Conservation (phyloP, 2,888 invertebrate species). For the Drosophila infuscata region DNA sequence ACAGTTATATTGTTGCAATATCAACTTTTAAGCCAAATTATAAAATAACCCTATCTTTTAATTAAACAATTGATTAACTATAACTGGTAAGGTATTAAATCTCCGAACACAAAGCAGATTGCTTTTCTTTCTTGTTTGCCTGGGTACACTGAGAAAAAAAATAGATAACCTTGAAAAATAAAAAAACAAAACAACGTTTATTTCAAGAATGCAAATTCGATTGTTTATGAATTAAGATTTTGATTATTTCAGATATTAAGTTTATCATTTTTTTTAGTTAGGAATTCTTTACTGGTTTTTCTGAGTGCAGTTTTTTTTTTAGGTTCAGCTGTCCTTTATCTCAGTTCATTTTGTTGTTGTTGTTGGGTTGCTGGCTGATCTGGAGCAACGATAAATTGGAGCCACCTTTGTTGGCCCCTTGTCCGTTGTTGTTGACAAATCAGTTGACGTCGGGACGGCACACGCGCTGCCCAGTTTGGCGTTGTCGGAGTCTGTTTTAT, state of each 20-base stretch:
- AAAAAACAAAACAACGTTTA: background rate
- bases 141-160: background rate
- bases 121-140: slow-evolving; percentile 2
- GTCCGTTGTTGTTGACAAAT: slow-evolving; percentile 66
- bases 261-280: background rate
- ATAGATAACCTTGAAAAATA: background rate
- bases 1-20: background rate
- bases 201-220: background rate
- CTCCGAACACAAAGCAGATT: background rate
- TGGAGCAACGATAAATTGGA: slow-evolving; percentile 75
- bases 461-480: slow-evolving; percentile 61
- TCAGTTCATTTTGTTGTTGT: slow-evolving; percentile 36
- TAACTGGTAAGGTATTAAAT: slow-evolving; percentile 3
- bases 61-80: background rate
- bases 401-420: slow-evolving; percentile 70
- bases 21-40: background rate
- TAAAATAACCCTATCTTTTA: background rate
- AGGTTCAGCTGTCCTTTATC: slow-evolving; percentile 44
- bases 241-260: background rate
- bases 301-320: slow-evolving; percentile 10
- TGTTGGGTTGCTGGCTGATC: slow-evolving; percentile 66
- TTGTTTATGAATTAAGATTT: background rate
- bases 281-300: background rate
- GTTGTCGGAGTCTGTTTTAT: slow-evolving; percentile 10
- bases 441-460: slow-evolving; percentile 70